phyloP scores from a whole-genome alignment of 2,797 vertebrate species.

The Paratrypauchen microcephalus region DNA sequence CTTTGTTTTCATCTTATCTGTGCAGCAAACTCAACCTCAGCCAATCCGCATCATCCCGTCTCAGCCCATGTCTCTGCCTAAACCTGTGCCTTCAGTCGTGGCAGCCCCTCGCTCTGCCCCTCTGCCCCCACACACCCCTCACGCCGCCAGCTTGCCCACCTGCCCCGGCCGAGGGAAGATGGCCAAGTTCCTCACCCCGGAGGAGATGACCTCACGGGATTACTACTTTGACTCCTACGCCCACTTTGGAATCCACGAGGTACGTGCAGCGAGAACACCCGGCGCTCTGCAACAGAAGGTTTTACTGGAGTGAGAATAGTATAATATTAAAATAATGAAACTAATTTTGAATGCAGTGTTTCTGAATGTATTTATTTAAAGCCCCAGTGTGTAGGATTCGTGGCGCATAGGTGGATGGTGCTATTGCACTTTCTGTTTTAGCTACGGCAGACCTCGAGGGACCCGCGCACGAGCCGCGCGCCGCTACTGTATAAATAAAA shows the following conservation, averaged over 20 bases:
- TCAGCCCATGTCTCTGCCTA: constrained; percentile 84
- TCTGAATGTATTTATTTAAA: too few species aligned
- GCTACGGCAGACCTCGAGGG: too few species aligned
- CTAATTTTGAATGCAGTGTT: too few species aligned
- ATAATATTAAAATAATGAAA: too few species aligned
- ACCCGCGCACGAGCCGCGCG: too few species aligned
- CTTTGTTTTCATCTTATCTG: constrained; percentile 1
- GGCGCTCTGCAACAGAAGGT: too few species aligned
- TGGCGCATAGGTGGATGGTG: too few species aligned
- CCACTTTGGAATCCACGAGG: constrained; percentile 98
- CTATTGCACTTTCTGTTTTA: too few species aligned
- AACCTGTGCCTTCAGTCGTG: constrained; percentile 85
- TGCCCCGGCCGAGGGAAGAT: constrained; percentile 92
- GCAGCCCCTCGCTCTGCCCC: constrained; percentile 55
- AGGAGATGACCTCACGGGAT: constrained; percentile 97
- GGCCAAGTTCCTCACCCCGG: constrained; percentile 90
- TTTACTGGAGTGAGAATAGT: too few species aligned
- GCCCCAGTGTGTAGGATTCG: too few species aligned
- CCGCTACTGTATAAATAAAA: too few species aligned
- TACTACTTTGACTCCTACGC: constrained; percentile 99
- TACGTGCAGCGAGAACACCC: constrained; percentile 54
- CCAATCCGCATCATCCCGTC: constrained; percentile 76
- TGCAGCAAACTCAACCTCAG: constrained; percentile 52
- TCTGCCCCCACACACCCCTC: constrained; percentile 80
- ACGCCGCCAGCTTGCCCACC: constrained; percentile 81